phyloP scores from a whole-genome alignment of 1,140 invertebrate genomes.

The Brachionus koreanus region DNA sequence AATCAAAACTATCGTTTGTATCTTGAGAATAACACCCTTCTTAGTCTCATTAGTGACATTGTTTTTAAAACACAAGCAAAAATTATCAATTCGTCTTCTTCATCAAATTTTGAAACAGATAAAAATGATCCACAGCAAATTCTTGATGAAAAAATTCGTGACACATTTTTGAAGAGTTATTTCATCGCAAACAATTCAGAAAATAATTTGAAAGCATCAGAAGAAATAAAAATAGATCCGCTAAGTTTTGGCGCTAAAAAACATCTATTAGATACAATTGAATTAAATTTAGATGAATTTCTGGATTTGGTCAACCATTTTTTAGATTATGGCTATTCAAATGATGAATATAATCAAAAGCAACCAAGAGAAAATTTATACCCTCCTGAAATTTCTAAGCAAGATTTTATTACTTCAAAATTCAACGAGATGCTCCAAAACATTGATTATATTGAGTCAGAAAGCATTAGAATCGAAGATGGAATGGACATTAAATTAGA shows the following conservation, averaged over 20 bases:
- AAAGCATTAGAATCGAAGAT: background rate
- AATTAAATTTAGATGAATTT: background rate
- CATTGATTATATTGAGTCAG: background rate
- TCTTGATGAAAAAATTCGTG: background rate
- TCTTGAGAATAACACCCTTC: background rate
- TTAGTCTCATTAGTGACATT: background rate
- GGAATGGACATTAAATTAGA: constrained; percentile 16
- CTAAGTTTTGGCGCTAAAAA: background rate
- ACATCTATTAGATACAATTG: background rate
- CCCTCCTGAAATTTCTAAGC: background rate
- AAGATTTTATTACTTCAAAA: background rate
- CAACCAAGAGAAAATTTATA: background rate
- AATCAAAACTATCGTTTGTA: constrained; percentile 28
- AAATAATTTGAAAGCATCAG: background rate
- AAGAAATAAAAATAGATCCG: constrained; percentile 10
- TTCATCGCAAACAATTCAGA: background rate
- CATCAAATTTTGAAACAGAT: background rate
- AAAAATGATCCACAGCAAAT: background rate
- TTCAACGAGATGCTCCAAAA: background rate
- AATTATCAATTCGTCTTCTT: background rate
- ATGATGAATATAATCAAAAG: background rate
- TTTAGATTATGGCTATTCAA: background rate
- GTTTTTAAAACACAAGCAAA: background rate
- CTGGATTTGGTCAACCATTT: background rate
- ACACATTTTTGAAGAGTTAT: constrained; percentile 15